Conservation (phyloP, 2,113 vertebrate genomes). For the Serinus canaria region DNA sequence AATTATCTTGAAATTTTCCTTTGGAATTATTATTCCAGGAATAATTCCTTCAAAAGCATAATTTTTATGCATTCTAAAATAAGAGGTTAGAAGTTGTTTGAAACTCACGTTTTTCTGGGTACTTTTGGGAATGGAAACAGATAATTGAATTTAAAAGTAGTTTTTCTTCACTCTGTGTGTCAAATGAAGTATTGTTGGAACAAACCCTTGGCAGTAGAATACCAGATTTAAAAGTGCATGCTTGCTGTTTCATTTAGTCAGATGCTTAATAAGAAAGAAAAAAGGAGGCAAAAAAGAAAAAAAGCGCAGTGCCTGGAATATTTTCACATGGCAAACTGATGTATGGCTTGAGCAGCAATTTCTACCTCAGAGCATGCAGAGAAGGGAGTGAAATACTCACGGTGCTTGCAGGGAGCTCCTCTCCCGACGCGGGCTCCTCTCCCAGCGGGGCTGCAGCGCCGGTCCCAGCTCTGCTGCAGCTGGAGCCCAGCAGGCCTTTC, state of each 20-base stretch:
- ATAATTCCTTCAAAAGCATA: neutral
- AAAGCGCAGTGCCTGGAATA: neutral
- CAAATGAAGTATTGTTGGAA: neutral
- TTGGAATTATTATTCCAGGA: neutral
- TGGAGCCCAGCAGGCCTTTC: conserved; percentile 39
- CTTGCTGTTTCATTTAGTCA: neutral
- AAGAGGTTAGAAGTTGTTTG: neutral
- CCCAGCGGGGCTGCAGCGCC: neutral
- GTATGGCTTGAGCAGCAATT: neutral
- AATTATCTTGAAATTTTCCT: neutral
- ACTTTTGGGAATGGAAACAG: neutral
- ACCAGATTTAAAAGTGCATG: neutral
- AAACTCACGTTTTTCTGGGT: neutral
- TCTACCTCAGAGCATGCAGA: neutral
- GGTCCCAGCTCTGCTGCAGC: conserved; percentile 21
- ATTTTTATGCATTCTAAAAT: neutral
- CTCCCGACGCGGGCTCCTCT: neutral
- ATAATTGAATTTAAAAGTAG: neutral
- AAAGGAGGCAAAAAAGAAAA: neutral
- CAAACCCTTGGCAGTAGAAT: neutral
- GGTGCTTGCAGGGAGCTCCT: neutral
- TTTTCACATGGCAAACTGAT: neutral
- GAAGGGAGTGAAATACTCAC: conserved; percentile 59
- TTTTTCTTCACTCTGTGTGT: neutral
- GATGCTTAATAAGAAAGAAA: neutral